Evolutionary conservation across 2,113 vertebrate species (phyloP).

Genomic region (Oenanthe oenanthe): DNA sequence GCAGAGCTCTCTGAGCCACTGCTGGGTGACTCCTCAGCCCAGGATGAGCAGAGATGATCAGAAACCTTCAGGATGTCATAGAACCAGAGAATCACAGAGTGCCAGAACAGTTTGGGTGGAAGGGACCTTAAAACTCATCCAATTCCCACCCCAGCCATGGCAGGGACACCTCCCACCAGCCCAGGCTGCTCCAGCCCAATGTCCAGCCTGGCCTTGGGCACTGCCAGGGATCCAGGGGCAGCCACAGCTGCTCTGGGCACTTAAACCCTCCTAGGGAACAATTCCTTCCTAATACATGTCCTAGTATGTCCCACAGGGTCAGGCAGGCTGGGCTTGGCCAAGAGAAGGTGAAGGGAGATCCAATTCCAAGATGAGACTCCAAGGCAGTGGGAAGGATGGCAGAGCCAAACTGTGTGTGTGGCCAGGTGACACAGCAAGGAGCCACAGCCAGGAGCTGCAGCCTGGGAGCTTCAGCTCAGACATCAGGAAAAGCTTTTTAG

Average conservation of each 20-base stretch:
- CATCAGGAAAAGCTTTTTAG: background rate
- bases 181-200: background rate
- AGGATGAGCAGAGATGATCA: background rate
- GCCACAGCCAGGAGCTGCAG: background rate
- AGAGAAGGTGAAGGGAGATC: background rate
- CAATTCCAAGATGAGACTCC: background rate
- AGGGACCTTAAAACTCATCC: background rate
- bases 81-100: background rate
- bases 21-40: background rate
- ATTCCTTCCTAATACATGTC: background rate
- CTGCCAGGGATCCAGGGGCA: background rate
- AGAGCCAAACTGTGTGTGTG: background rate
- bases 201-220: background rate
- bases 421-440: background rate
- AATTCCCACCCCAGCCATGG: fast-evolving
- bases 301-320: background rate
- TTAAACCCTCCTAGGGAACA: background rate
- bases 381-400: background rate
- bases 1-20: background rate
- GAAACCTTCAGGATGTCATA: background rate
- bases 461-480: background rate
- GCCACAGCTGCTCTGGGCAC: background rate
- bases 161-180: background rate
- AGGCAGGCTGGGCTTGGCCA: background rate
- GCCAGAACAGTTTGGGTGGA: background rate